These are phyloP conservation scores for Brenthis daphne DNA, from an alignment of 2,888 invertebrate species.

Conservation along the genomic window DNA sequence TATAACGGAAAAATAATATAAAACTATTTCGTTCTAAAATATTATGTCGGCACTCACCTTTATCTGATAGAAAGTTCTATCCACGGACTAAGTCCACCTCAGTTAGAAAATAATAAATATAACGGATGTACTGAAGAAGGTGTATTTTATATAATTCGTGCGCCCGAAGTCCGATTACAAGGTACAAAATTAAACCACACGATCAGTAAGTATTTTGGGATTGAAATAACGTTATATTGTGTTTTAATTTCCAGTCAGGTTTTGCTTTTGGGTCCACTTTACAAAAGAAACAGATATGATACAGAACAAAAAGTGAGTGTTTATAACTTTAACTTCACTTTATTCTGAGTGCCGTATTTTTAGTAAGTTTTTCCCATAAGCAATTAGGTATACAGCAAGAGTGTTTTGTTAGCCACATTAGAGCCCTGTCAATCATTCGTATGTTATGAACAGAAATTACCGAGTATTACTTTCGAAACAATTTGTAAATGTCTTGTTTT, in stretches of 20 bases:
- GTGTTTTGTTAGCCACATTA: constrained; percentile 48
- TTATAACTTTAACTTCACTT: background rate
- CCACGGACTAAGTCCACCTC: constrained; percentile 51
- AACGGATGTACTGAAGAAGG: constrained; percentile 48
- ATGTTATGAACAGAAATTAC: constrained; percentile 59
- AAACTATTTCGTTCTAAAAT: constrained; percentile 54
- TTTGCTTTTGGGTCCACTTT: too few relatives aligned
- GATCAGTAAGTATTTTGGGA: too few relatives aligned
- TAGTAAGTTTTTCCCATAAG: too few relatives aligned
- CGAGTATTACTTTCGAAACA: constrained; percentile 65
- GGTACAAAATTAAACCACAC: too few relatives aligned
- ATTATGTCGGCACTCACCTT: constrained; percentile 52
- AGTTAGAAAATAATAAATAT: constrained; percentile 58
- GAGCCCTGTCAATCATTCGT: constrained; percentile 57
- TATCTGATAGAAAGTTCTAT: constrained; percentile 74
- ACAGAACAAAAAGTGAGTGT: too few relatives aligned
- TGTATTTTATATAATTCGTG: constrained; percentile 54
- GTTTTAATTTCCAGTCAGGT: too few relatives aligned
- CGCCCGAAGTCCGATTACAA: constrained; percentile 66
- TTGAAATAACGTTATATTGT: too few relatives aligned
- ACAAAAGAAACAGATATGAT: constrained; percentile 29
- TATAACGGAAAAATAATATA: constrained; percentile 53
- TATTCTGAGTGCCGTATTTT: too few relatives aligned
- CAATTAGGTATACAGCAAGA: background rate
- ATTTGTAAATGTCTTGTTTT: constrained; percentile 70